Percentiles rank a stretch among this genome's conserved stretches.
These are phyloP conservation scores for Archegozetes longisetosus DNA, from an alignment of 1,140 invertebrate species.

Conservation along the genomic window DNA sequence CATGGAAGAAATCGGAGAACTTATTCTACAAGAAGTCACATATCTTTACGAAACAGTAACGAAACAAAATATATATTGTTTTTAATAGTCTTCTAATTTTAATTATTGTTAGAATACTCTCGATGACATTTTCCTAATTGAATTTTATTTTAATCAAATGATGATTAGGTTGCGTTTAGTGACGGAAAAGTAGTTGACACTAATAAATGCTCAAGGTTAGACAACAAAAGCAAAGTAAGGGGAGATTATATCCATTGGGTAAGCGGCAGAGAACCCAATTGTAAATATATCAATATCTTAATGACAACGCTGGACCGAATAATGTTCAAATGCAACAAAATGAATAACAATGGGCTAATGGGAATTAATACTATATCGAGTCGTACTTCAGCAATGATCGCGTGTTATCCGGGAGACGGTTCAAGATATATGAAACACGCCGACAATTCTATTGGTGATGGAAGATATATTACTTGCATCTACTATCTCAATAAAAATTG, in stretches of 20 bases:
- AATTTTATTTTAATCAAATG: neutral
- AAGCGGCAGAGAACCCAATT: conserved; percentile 61
- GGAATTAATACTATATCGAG: conserved; percentile 45
- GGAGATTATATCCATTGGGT: conserved; percentile 85
- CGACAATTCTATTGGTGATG: conserved; percentile 91
- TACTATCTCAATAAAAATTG: conserved; percentile 90
- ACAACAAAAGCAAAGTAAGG: conserved; percentile 22
- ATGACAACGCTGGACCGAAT: conserved; percentile 63
- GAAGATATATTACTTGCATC: conserved; percentile 78
- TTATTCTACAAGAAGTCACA: neutral
- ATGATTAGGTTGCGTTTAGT: neutral
- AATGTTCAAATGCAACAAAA: conserved; percentile 43
- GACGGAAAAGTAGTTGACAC: neutral
- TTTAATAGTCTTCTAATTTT: too few species aligned
- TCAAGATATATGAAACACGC: conserved; percentile 79
- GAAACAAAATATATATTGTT: too few species aligned
- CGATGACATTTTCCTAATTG: too few species aligned
- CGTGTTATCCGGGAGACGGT: conserved; percentile 76
- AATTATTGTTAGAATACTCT: too few species aligned
- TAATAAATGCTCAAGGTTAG: too few species aligned
- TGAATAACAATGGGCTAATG: conserved; percentile 51
- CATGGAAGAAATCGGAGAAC: neutral
- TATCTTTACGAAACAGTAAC: neutral
- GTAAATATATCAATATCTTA: conserved; percentile 58
- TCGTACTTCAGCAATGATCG: conserved; percentile 89